Evolutionary conservation across 2,113 vertebrate genomes (phyloP).

Genomic region (Oxyruncus cristatus): DNA sequence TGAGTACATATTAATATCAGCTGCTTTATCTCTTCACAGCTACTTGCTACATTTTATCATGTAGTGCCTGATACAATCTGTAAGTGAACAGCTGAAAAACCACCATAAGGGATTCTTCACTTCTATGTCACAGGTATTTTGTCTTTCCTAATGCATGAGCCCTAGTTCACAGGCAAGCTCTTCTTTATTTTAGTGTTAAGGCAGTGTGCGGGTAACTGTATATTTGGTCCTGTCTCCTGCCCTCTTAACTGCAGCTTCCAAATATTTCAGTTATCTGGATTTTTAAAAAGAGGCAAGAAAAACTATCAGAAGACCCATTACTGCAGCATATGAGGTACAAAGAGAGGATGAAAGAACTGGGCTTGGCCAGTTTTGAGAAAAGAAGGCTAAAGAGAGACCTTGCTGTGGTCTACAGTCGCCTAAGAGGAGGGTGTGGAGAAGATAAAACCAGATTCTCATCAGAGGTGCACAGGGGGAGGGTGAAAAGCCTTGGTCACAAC

Average conservation of each 20-base stretch:
- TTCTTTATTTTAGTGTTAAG: not conserved
- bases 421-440: not conserved
- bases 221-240: not conserved
- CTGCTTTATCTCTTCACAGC: not conserved
- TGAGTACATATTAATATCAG: not conserved
- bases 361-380: not conserved
- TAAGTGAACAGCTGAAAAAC: not conserved
- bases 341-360: not conserved
- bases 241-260: not conserved
- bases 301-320: not conserved
- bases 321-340: not conserved
- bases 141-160: not conserved
- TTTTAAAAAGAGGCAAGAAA: not conserved
- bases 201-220: not conserved
- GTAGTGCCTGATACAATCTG: not conserved
- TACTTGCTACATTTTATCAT: not conserved
- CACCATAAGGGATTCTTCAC: not conserved
- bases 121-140: not conserved
- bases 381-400: not conserved
- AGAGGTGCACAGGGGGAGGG: not conserved
- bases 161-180: not conserved
- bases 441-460: not conserved
- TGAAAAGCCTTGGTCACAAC: not conserved
- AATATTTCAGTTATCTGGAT: not conserved
- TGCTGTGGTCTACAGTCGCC: not conserved